Conservation (phyloP, 1,140 invertebrate species). For the Pentalonia nigronervosa region DNA sequence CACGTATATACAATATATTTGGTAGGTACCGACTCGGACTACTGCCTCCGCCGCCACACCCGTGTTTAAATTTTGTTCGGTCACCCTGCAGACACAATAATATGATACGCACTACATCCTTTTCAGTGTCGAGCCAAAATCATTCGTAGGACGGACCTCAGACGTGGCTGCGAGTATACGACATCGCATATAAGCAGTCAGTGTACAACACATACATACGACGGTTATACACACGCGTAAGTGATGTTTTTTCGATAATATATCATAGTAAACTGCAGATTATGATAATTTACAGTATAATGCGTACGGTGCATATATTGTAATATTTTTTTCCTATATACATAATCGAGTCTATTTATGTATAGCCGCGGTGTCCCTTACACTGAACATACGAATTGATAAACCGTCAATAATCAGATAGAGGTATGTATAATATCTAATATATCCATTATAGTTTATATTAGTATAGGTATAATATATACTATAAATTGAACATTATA, state of each 20-base stretch:
- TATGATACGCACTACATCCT: neutral
- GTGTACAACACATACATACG: neutral
- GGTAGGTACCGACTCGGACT: neutral
- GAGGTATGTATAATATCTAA: neutral
- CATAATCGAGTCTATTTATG: neutral
- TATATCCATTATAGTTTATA: too few relatives aligned
- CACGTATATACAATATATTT: neutral
- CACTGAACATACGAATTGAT: neutral
- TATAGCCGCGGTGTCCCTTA: neutral
- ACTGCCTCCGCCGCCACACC: conserved; percentile 11
- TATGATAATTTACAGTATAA: too few relatives aligned
- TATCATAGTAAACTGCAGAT: too few relatives aligned
- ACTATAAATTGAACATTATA: neutral
- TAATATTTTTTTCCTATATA: neutral
- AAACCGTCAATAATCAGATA: neutral
- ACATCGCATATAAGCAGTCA: neutral
- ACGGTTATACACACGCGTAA: too few relatives aligned
- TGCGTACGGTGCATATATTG: too few relatives aligned
- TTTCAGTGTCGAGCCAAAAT: neutral
- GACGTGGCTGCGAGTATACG: neutral
- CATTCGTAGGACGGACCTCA: neutral
- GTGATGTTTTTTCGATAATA: too few relatives aligned
- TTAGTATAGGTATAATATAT: too few relatives aligned
- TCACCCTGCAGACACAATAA: neutral
- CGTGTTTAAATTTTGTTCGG: conserved; percentile 38